phyloP scores from a whole-genome alignment of 2,797 vertebrate genomes.

The Cacajao melanocephalus region DNA sequence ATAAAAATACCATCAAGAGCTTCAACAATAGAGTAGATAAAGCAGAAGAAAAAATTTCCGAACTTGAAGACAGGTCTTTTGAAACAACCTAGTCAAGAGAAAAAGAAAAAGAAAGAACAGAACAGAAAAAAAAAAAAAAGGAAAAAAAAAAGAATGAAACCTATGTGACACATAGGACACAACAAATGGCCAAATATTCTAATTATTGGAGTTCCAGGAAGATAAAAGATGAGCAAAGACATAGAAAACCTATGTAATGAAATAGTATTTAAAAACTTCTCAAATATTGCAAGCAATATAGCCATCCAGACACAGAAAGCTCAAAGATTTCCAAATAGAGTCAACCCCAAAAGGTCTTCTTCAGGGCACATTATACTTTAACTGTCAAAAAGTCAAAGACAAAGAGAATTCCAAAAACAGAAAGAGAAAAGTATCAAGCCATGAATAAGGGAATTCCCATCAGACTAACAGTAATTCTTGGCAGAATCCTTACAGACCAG shows the following conservation, averaged over 20 bases:
- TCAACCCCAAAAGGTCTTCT: neutral
- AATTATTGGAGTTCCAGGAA: neutral
- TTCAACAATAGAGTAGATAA: neutral
- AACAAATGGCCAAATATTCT: neutral
- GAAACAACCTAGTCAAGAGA: neutral
- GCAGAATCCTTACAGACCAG: neutral
- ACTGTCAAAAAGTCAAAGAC: neutral
- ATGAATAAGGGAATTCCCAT: neutral
- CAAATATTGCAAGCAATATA: neutral
- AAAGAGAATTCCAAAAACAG: neutral
- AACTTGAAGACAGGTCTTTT: neutral
- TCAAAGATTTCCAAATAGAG: neutral
- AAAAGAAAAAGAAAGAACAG: neutral
- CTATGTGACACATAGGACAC: neutral
- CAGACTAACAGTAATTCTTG: neutral
- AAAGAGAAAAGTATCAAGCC: neutral
- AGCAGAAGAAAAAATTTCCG: neutral
- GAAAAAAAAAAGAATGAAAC: neutral
- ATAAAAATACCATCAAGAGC: neutral
- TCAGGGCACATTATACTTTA: neutral
- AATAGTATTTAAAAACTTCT: too few relatives aligned
- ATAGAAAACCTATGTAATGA: neutral
- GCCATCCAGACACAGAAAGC: neutral
- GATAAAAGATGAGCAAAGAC: neutral
- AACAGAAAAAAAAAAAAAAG: too few relatives aligned